Base-by-base conservation (phyloP, 1,140 invertebrate genomes). In the Drosophila carrolli region DNA sequence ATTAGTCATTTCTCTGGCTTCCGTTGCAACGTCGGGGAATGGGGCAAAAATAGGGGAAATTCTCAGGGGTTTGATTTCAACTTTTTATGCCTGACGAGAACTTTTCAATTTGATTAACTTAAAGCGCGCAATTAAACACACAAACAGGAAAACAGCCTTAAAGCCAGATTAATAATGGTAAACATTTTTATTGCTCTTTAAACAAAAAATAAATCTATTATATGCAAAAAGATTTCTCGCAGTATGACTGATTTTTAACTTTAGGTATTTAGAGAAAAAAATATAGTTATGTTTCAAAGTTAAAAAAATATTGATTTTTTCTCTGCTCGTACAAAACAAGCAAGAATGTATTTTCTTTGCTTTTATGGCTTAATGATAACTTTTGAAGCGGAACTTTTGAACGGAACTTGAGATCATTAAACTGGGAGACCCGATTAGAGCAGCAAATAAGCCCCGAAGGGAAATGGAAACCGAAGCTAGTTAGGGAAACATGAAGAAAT, bases 1-100 rank as follows among this genome's bases (percentile, higher is more conserved):
- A 89, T 89, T 89, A 89, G 84, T 78, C 85, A 89, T 75, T 89
- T 84, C 70, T 89, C 61, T 75, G 84, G 84, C 84, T 89, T 89
- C 84, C 84, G 84, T 57, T 68, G 63, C 66, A 65, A 51, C 53
- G 70, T 71, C 57, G 71, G 9, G n/a, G 38, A 70, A 65, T 41
- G 44, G 37, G 46, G 46, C 19, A 5, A 27, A 35, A 51, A 19
- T 16, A 51, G 32, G 46, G 56, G 27, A 43, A 44, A 54, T 62
- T 54, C 55, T 56, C 40, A 55, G 32, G 65, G 68, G 19, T 71
- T 78, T 79, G 75, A 83, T 83, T 84, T 75, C 43, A 56, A 29
- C 16, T 40, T 67, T 53, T 61, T 10, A 10, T 51, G 13, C 58
- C 27, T 40, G 29, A 19, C 37, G 58, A 41, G 55, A 67, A 63